Evolutionary conservation across 2,888 invertebrate genomes (phyloP), one percentile per base, ranked within the genome.

Genomic region (Rutpela maculata): DNA sequence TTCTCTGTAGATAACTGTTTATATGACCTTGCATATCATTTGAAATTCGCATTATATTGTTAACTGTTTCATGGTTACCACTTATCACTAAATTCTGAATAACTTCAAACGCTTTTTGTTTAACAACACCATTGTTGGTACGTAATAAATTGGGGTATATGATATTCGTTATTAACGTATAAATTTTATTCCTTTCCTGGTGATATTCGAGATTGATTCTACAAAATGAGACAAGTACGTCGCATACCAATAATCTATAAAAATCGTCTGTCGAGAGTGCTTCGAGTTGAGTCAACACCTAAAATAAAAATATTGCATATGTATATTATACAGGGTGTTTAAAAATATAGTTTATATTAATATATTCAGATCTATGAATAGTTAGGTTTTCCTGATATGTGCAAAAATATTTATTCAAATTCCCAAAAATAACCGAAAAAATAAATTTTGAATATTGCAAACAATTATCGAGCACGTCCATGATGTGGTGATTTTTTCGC

Each of bases 201-300:
- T 75, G 75, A 38, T 75, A 57, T 35, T 74, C 38, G n/a, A 26
- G 55, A 15, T 56, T 75, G 73, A 75, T 76, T 57, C 19, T 68
- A 18, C 70, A 59, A 71, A 80, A 50, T 5, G 65, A 60, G 11
- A 19, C 43, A 1, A 81, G 63, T 18, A 74, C 18, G 2, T 79
- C 72, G 50, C 78, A 77, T 15, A 77, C 63, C 18, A 60, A 55
- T 5, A 81, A 18, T 74, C 78, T 80, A 31, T 76, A 77, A 26
- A 4, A 60, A 31, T 81, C 76, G 6, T 65, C 55, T 0, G 43
- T 57, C 7, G 78, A 70, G 10, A 84, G 60, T 18, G 59, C 66
- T 63, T 76, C 80, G 50, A 84, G 55, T 56, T 81, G 81, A 35
- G 78, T 78, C 9, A 85, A 69, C 56, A 85, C 73, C 85, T 85